Base-by-base conservation (phyloP, 2,113 vertebrate genomes). In the Cyanoramphus novaezelandiae region DNA sequence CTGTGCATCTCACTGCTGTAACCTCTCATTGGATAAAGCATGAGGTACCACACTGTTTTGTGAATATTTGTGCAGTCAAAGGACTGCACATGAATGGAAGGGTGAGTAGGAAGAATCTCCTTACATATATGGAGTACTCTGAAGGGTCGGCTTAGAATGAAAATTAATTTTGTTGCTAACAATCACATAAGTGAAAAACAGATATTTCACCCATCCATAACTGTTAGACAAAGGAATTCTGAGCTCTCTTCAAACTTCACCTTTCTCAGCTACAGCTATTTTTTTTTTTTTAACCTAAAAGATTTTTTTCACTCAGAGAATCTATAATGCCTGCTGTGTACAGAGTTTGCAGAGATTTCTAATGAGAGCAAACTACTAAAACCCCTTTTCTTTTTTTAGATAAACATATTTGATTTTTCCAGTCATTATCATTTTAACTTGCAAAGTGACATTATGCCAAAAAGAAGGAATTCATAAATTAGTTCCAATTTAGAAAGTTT, bases 401-500 rank as follows among this genome's bases (percentile, higher is more conserved):
- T 96, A 97, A 95, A 95, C 77, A 93, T 95, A 94, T 87, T 96
- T 95, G 95, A 96, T 96, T 93, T 85, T 94, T 93, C 72, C 52
- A 96, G 95, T 97, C 94, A 98, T 97, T 98, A 96, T 96, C 98
- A 97, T 98, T 97, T 97, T 97, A 97, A 98, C 97, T 97, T 96
- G 84, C 93, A 93, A 98, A 96, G 97, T 98, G 98, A 98, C 98
- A 98, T 97, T 97, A 97, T 91, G 95, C 97, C 93, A 69, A 97
- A 98, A 98, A 98, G 97, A 98, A 98, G 97, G 96, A 97, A 88
- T 96, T 98, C 98, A 98, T 97, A 98, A 97, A 98, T 98, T 97
- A 97, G 97, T 97, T 97, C 97, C 96, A 97, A 98, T 98, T 98
- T 97, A 98, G 97, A 97, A 98, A 98, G 97, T 97, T 98, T 97